Percentiles rank a stretch among this genome's conserved stretches.
Conservation (phyloP, 1,140 invertebrate species). For the Drosophila simulans region DNA sequence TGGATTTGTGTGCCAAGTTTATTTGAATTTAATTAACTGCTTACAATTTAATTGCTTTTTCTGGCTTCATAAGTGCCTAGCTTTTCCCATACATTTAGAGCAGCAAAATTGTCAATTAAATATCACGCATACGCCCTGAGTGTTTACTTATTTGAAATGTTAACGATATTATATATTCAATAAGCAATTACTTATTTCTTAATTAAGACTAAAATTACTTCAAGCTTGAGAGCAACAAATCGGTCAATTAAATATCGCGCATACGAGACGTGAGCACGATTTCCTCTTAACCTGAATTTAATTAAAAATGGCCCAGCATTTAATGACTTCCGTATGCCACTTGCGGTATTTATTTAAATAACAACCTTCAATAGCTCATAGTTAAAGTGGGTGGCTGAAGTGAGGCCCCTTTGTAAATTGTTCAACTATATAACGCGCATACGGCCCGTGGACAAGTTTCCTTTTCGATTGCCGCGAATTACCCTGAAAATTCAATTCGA, state of each 20-base stretch:
- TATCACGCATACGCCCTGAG: neutral
- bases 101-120: neutral
- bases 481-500: slow-evolving; percentile 75
- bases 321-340: slow-evolving; percentile 12
- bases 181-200: neutral
- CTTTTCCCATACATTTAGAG: neutral
- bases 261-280: slow-evolving; percentile 54
- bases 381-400: slow-evolving; percentile 17
- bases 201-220: slow-evolving; percentile 15
- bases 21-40: slow-evolving; percentile 23
- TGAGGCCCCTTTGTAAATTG: slow-evolving; percentile 22
- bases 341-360: slow-evolving; percentile 33
- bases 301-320: slow-evolving; percentile 28
- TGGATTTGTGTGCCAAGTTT: slow-evolving; percentile 4
- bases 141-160: neutral
- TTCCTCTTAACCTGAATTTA: slow-evolving; percentile 58
- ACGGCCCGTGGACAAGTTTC: slow-evolving; percentile 37
- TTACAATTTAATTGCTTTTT: slow-evolving; percentile 15
- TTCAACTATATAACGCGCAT: slow-evolving; percentile 45
- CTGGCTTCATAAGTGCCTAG: neutral
- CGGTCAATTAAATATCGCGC: slow-evolving; percentile 64
- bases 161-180: neutral
- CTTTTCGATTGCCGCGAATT: slow-evolving; percentile 47
- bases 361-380: slow-evolving; percentile 19
- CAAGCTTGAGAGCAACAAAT: slow-evolving; percentile 14